Base-by-base conservation (phyloP, 1,140 invertebrate genomes). In the Diachasmimorpha longicaudata region DNA sequence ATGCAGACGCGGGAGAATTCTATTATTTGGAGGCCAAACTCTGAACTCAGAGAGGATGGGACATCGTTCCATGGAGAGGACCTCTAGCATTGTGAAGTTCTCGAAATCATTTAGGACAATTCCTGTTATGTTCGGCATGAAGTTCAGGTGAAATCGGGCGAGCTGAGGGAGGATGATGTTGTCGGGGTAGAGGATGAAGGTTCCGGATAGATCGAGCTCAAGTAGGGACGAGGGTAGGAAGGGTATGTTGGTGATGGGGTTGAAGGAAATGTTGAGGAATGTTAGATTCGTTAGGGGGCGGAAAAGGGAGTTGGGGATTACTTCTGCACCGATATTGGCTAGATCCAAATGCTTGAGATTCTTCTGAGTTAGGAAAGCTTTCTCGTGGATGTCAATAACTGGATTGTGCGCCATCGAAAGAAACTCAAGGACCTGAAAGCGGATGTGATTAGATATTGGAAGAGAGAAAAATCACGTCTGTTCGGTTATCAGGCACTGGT, bases 371-470 rank as follows among this genome's bases (percentile, higher is more conserved):
- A 75, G 81, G 58, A 89, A 88, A 0, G 86, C 85, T 4, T 78
- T 82, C 23, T 87, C 83, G 52, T 89, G 87, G 8, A 88, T 85
- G 5, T 89, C 83, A 11, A 71, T 76, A 14, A 89, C 81, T 5
- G 88, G 88, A 77, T 89, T 89, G 16, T 83, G 79, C 0, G 87
- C 84, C 5, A 89, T 19, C 4, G 85, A 86, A 4, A 89, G 81
- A 77, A 82, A 83, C 36, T 87, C 81, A 36, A 89, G 78, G 25
- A 81, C 58, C 88, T 89, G 69, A 39, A 84, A 81, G 75, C 63
- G 68, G 55, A 79, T 13, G 46, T 72, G 46, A 37, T 25, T 55
- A 37, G 25, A 25, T 72, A 36, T 36, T 21, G 9, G 10, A 14
- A 23, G 36, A 5, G 23, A 16, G 19, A 16, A 25, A 1, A 58